A percentile compares a stretch with the other conserved stretches of the same genome.
Conservation (phyloP, 2,888 invertebrate species). For the Lamproptera curius region DNA sequence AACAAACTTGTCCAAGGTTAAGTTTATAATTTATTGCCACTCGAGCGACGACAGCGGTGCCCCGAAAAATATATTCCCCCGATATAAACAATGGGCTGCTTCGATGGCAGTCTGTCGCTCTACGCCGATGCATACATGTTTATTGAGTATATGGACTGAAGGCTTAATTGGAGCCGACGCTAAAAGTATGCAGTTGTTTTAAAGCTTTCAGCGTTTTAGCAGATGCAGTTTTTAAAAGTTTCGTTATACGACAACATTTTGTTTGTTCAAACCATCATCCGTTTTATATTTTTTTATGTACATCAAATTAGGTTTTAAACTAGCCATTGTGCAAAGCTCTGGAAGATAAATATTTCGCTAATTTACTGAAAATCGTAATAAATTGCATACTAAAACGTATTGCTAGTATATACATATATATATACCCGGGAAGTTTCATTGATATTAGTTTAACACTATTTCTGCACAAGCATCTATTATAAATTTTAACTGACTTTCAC, state of each 20-base stretch:
- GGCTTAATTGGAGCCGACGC: conserved; percentile 36
- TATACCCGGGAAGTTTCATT: too few species aligned
- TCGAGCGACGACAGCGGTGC: conserved; percentile 59
- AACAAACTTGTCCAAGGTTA: conserved; percentile 72
- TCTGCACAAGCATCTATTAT: too few species aligned
- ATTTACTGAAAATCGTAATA: too few species aligned
- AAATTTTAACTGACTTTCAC: too few species aligned
- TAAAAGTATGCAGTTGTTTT: conserved; percentile 30
- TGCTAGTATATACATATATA: too few species aligned
- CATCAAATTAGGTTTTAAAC: too few species aligned
- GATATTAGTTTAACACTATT: too few species aligned
- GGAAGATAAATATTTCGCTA: too few species aligned
- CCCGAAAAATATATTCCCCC: conserved; percentile 47
- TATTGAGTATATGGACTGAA: conserved; percentile 27
- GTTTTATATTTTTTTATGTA: neutral
- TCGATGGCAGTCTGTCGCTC: conserved; percentile 26
- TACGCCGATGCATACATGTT: conserved; percentile 25
- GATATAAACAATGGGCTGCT: conserved; percentile 58
- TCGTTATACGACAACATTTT: conserved; percentile 24
- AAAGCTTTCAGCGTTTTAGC: conserved; percentile 22
- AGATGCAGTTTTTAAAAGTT: conserved; percentile 35
- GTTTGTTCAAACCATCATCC: conserved; percentile 5
- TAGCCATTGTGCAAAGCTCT: too few species aligned
- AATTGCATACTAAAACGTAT: too few species aligned
- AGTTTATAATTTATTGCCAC: conserved; percentile 72